phyloP scores from a whole-genome alignment of 2,113 vertebrate species.

The Bos taurus region DNA sequence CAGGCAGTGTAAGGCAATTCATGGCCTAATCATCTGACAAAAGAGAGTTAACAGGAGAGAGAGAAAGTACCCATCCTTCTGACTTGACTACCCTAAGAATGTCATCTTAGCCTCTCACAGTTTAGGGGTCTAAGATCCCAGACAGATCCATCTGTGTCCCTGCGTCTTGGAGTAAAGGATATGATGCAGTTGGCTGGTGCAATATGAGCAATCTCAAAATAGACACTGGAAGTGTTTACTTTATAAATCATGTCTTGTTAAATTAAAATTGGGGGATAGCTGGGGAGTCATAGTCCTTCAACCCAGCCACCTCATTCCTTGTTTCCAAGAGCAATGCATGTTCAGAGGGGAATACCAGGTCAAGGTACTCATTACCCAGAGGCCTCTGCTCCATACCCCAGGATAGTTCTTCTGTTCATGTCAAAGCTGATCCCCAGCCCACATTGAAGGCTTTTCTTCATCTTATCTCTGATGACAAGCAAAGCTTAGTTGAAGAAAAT shows the following conservation, averaged over 20 bases:
- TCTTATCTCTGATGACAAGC: background rate
- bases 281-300: background rate
- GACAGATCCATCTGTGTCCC: background rate
- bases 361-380: background rate
- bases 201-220: background rate
- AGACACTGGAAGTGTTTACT: background rate
- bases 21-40: background rate
- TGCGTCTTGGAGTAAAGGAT: background rate
- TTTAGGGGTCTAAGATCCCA: background rate
- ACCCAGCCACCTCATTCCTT: background rate
- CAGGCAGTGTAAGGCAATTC: background rate
- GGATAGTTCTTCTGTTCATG: background rate
- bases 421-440: background rate
- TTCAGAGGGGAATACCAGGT: background rate
- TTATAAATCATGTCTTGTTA: background rate
- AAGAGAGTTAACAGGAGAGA: background rate
- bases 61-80: background rate
- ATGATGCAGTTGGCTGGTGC: background rate
- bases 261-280: background rate
- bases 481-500: background rate
- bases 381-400: background rate
- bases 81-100: background rate
- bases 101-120: background rate
- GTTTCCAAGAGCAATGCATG: background rate
- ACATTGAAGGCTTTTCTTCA: background rate